A percentile compares a stretch with the other conserved stretches of the same genome.
phyloP scores from a whole-genome alignment of 2,888 invertebrate genomes.

The Spatulosminthurus flaviceps region DNA sequence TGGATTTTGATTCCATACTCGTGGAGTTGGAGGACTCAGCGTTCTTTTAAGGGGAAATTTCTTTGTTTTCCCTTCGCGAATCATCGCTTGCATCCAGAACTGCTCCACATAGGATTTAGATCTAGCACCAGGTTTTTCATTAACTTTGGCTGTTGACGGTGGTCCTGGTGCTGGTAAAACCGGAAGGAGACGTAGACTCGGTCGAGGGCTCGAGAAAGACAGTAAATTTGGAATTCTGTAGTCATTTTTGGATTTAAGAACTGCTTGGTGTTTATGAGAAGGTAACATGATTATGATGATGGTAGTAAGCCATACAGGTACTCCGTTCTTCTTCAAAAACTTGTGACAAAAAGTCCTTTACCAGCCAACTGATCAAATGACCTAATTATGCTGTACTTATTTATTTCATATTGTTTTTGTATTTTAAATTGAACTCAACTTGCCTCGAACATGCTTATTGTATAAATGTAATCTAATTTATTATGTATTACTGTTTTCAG shows the following conservation, averaged over 20 bases:
- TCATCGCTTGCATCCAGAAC: background rate
- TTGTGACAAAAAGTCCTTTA: too few relatives aligned
- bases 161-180: background rate
- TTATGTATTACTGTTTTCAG: too few relatives aligned
- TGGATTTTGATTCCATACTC: constrained; percentile 3
- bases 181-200: background rate
- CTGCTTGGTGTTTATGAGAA: background rate
- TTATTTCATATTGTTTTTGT: too few relatives aligned
- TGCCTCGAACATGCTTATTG: too few relatives aligned
- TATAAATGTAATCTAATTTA: too few relatives aligned
- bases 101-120: constrained; percentile 13
- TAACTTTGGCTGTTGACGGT: too few relatives aligned
- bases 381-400: too few relatives aligned
- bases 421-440: too few relatives aligned
- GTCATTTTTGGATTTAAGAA: background rate
- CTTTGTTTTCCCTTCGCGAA: background rate
- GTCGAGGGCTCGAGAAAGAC: background rate
- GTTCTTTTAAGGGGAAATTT: background rate
- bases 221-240: background rate
- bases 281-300: constrained; percentile 11
- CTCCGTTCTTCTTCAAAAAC: too few relatives aligned
- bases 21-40: background rate
- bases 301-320: too few relatives aligned
- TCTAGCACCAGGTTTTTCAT: background rate
- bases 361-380: too few relatives aligned